Conservation (phyloP, 2,888 invertebrate genomes). For the Athalia cordata region DNA sequence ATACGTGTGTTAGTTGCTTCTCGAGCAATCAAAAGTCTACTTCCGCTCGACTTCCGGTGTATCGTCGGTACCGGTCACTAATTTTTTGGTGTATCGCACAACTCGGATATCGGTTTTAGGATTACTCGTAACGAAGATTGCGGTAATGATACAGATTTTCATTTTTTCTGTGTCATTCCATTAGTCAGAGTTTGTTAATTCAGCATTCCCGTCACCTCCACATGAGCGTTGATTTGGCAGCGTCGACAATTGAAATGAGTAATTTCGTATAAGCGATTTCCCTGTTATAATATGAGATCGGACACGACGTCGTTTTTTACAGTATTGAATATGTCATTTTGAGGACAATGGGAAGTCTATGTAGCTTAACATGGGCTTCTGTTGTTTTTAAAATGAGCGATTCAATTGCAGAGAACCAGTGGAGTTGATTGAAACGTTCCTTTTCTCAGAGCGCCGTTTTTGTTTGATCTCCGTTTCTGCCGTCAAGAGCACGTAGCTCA, state of each 20-base stretch:
- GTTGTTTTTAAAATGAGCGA: constrained; percentile 29
- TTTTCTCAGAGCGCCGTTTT: constrained; percentile 21
- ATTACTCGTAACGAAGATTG: too few relatives aligned
- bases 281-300: neutral
- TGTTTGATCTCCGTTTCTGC: constrained; percentile 17
- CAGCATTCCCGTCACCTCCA: too few relatives aligned
- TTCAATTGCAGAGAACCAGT: constrained; percentile 23
- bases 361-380: constrained; percentile 6
- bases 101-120: too few relatives aligned
- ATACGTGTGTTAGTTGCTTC: constrained; percentile 4
- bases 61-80: constrained; percentile 21
- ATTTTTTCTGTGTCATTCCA: too few relatives aligned
- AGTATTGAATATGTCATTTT: neutral
- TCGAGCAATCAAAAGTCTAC: constrained; percentile 19
- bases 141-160: too few relatives aligned
- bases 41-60: constrained; percentile 38
- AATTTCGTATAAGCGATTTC: too few relatives aligned
- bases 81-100: constrained; percentile 1
- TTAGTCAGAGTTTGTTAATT: too few relatives aligned
- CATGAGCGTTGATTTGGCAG: too few relatives aligned
- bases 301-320: neutral
- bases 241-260: too few relatives aligned
- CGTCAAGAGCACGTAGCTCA: neutral
- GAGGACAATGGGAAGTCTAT: constrained; percentile 9
- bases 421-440: constrained; percentile 24